A percentile compares a stretch with the other conserved stretches of the same genome.
Conservation (phyloP, 2,888 invertebrate species). For the Mongoloraphidia duomilia region DNA sequence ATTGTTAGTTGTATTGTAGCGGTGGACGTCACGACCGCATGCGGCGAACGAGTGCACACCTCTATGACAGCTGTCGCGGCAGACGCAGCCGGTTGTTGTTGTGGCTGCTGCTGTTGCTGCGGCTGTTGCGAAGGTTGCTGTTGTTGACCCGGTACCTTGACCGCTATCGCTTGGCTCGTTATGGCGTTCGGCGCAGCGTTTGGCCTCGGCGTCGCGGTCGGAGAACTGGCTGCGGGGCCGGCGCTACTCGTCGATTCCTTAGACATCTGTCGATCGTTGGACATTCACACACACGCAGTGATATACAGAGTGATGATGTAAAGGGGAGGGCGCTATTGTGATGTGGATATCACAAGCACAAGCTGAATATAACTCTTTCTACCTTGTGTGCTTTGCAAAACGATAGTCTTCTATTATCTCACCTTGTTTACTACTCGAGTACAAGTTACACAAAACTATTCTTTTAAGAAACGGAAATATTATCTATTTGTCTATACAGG, state of each 20-base stretch:
- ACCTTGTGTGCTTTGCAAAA: too few relatives aligned
- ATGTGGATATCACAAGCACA: not conserved
- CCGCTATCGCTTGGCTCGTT: constrained; percentile 15
- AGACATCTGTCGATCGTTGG: constrained; percentile 18
- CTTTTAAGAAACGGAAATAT: not conserved
- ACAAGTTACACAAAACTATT: too few relatives aligned
- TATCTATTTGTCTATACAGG: not conserved
- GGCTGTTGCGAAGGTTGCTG: constrained; percentile 1
- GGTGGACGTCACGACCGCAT: constrained; percentile 20
- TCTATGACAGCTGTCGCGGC: constrained; percentile 23
- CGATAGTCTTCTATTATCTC: too few relatives aligned
- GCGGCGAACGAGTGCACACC: constrained; percentile 28
- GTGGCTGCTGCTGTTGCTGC: constrained; percentile 8
- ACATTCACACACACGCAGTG: not conserved
- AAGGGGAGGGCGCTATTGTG: not conserved
- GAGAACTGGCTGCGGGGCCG: constrained; percentile 10
- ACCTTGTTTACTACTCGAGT: too few relatives aligned
- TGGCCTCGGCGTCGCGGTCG: constrained; percentile 14
- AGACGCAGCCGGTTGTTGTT: constrained; percentile 10
- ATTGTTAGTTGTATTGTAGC: constrained; percentile 22
- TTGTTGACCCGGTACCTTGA: not conserved
- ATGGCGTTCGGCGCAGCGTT: constrained; percentile 17
- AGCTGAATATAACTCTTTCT: too few relatives aligned
- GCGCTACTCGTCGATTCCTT: constrained; percentile 18
- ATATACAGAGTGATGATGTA: not conserved